A percentile compares a stretch with the other conserved stretches of the same genome.
These are phyloP conservation scores for Montipora sp. DNA, from an alignment of 64 coral and sea anemone genomes.

Conservation along the genomic window DNA sequence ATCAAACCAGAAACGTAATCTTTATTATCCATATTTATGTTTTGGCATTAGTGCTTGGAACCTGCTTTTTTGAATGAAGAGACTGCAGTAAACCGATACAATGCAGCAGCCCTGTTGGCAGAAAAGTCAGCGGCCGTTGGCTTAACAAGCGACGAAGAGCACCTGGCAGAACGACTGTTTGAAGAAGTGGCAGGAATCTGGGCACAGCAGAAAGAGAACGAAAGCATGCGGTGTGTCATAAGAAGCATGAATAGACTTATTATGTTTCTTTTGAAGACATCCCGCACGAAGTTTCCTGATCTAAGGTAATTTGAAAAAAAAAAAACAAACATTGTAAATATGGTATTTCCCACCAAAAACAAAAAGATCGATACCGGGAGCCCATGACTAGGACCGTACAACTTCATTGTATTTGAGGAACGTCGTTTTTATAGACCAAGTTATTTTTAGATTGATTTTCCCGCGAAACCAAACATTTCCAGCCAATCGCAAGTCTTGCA, in stretches of 20 bases:
- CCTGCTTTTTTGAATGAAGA: conserved; percentile 37
- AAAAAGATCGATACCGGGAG: too few relatives aligned
- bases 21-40: neutral
- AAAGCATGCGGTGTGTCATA: conserved; percentile 2
- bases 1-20: too few relatives aligned
- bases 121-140: conserved; percentile 21
- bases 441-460: too few relatives aligned
- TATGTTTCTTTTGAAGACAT: conserved; percentile 23
- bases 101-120: conserved; percentile 45
- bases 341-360: too few relatives aligned
- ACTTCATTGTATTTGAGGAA: too few relatives aligned
- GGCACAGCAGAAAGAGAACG: conserved; percentile 12
- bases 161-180: conserved; percentile 14
- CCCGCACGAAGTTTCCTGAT: conserved; percentile 45
- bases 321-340: too few relatives aligned
- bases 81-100: conserved; percentile 68
- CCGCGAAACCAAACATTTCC: too few relatives aligned
- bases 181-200: conserved; percentile 11
- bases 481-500: too few relatives aligned
- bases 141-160: neutral
- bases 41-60: conserved; percentile 2
- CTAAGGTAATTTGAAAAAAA: neutral
- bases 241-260: conserved; percentile 49
- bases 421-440: too few relatives aligned
- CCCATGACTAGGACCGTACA: too few relatives aligned